These are phyloP conservation scores for Pseudanteris insignis DNA, from an alignment of 2,888 invertebrate genomes.

Conservation along the genomic window DNA sequence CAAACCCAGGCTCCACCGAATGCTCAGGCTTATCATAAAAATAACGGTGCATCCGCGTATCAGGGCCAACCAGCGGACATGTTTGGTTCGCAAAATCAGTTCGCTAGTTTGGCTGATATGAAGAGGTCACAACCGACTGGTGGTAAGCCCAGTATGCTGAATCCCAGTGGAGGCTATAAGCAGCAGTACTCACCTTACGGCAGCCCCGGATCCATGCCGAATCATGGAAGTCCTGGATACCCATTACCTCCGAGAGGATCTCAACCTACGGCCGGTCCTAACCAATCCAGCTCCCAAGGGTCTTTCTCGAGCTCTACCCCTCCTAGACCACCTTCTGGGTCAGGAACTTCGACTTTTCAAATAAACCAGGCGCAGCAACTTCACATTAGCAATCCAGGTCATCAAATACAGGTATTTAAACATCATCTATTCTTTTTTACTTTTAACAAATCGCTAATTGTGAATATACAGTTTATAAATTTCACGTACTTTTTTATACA, in stretches of 20 bases:
- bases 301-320: conserved; percentile 68
- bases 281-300: conserved; percentile 61
- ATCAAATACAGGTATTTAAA: conserved; percentile 82
- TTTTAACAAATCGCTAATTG: too few species aligned
- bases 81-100: conserved; percentile 57
- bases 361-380: conserved; percentile 89
- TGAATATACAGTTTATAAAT: too few species aligned
- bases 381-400: conserved; percentile 84
- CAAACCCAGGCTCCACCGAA: conserved; percentile 52
- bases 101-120: conserved; percentile 58
- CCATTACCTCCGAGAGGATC: conserved; percentile 63
- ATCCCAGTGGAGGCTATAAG: conserved; percentile 66
- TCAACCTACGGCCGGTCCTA: conserved; percentile 62
- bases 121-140: conserved; percentile 66
- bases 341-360: conserved; percentile 74
- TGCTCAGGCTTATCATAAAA: conserved; percentile 60
- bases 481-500: too few species aligned
- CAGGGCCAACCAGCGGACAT: conserved; percentile 55
- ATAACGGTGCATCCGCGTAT: conserved; percentile 49
- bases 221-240: conserved; percentile 70
- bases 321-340: conserved; percentile 69
- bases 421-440: too few species aligned
- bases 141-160: conserved; percentile 61
- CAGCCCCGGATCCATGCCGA: conserved; percentile 72
- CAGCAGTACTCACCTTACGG: conserved; percentile 77